Evolutionary conservation across 1,140 invertebrate species (phyloP), one percentile per base, ranked within the genome.

Genomic region (Archegozetes longisetosus): DNA sequence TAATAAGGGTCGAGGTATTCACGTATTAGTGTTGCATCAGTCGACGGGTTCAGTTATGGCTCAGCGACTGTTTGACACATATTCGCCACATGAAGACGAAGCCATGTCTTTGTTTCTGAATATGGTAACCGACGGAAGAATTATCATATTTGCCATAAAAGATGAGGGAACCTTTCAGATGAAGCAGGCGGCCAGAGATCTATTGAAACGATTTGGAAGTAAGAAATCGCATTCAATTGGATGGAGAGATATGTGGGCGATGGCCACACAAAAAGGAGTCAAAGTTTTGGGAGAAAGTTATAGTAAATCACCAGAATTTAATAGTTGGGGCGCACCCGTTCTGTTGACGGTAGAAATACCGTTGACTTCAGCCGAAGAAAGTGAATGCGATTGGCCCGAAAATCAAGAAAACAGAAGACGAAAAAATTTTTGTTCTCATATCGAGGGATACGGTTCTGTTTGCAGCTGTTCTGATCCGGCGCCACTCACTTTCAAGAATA

Each of bases 111-210:
- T 80, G 13, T 82, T 81, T 68, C 70, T 82, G n/a, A 78, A 78
- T 64, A 78, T 80, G 75, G 76, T 82, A 9, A 76, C 77, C 2
- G 71, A 76, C 64, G 79, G 78, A 3, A 66, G 80, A 56, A 78
- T 82, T 40, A 67, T 82, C 25, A 74, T 82, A 58, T 78, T 82
- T 67, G 73, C 79, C 27, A 51, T 57, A 29, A 57, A 80, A 77
- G 80, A 82, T 72, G 80, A 82, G 68, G 80, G 78, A 0, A 78
- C 80, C n/a, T 81, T 81, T 67, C 77, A 80, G 64, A 73, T 82
- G 71, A 80, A 79, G 66, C 67, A 70, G 29, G 65, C 72, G 28
- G 77, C 78, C 22, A 65, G 79, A 32, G 71, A 75, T 22, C 67
- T 76, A 24, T 66, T 82, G 29, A 68, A 68, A 48, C 67, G 72